A percentile compares a stretch with the other conserved stretches of the same genome.
Evolutionary conservation across 2,113 vertebrate species (phyloP).

Genomic region (Arizona elegans): DNA sequence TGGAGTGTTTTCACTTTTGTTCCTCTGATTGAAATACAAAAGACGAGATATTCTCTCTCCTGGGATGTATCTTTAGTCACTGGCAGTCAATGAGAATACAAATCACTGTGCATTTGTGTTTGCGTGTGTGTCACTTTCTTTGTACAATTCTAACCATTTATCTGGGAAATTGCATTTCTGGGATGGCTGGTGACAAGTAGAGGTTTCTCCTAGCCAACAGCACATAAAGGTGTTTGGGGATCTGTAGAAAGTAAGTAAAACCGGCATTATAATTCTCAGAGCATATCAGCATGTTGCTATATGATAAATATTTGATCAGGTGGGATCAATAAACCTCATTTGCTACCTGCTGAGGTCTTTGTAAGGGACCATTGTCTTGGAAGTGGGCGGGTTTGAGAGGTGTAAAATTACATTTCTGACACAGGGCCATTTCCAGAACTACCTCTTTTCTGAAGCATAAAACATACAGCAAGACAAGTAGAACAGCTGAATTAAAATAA

Average conservation of each 20-base stretch:
- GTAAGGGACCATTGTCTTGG: constrained; percentile 28
- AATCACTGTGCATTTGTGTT: background rate
- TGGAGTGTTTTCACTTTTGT: background rate
- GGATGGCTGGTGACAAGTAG: background rate
- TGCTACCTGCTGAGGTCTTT: constrained; percentile 13
- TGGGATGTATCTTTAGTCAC: background rate
- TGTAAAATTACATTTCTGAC: background rate
- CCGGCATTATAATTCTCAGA: constrained; percentile 1
- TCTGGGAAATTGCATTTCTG: background rate
- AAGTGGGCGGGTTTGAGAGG: background rate
- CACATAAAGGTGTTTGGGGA: constrained; percentile 1
- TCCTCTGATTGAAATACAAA: background rate
- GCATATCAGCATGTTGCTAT: background rate
- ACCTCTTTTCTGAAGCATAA: background rate
- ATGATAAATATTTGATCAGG: constrained; percentile 36
- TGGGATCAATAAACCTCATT: constrained; percentile 10
- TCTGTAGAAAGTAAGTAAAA: constrained; percentile 35
- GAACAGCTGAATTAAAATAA: background rate
- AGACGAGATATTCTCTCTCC: background rate
- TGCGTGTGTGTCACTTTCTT: background rate
- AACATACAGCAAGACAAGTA: background rate
- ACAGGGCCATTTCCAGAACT: background rate
- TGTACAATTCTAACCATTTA: constrained; percentile 1
- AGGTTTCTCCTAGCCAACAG: background rate
- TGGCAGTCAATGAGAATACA: background rate